A percentile compares a stretch with the other conserved stretches of the same genome.
These are phyloP conservation scores for Arrhamphus sclerolepis DNA, from an alignment of 2,797 vertebrate species.

Conservation along the genomic window DNA sequence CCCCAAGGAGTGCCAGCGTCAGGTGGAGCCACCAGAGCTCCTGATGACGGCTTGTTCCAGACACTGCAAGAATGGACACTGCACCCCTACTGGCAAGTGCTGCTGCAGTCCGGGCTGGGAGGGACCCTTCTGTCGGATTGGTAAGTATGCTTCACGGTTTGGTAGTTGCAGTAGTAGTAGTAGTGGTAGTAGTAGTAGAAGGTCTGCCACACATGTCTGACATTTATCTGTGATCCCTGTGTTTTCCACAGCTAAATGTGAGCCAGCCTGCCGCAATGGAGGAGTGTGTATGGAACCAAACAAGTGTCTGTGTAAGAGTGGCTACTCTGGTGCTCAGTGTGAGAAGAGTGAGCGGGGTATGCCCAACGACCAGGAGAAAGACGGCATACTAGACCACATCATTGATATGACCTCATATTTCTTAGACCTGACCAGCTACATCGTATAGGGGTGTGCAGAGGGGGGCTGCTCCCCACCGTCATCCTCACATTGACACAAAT, in stretches of 20 bases:
- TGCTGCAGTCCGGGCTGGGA: constrained; percentile 97
- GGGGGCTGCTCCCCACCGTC: constrained; percentile 49
- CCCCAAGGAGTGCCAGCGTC: constrained; percentile 93
- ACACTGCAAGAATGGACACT: constrained; percentile 95
- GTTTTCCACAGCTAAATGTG: constrained; percentile 89
- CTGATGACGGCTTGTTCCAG: constrained; percentile 91
- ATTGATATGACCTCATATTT: constrained; percentile 98
- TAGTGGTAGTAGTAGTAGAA: no score
- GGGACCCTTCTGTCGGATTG: constrained; percentile 92
- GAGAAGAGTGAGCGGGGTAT: constrained; percentile 93
- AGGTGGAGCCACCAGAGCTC: constrained; percentile 86
- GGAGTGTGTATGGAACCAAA: constrained; percentile 95
- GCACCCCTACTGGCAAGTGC: constrained; percentile 92
- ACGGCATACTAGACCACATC: constrained; percentile 97
- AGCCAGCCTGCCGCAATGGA: constrained; percentile 92
- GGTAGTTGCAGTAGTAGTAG: no score
- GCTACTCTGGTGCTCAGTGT: constrained; percentile 92
- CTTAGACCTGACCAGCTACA: constrained; percentile 97
- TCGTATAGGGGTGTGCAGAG: constrained; percentile 87
- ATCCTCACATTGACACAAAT: constrained; percentile 65
- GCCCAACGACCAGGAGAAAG: constrained; percentile 85
- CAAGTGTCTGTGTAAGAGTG: constrained; percentile 97
- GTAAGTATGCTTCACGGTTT: constrained; percentile 77
- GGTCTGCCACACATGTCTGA: neutral
- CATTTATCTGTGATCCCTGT: constrained; percentile 9